These are phyloP conservation scores for Omphaloscelis lunosa DNA, from an alignment of 2,888 invertebrate species.

Conservation along the genomic window DNA sequence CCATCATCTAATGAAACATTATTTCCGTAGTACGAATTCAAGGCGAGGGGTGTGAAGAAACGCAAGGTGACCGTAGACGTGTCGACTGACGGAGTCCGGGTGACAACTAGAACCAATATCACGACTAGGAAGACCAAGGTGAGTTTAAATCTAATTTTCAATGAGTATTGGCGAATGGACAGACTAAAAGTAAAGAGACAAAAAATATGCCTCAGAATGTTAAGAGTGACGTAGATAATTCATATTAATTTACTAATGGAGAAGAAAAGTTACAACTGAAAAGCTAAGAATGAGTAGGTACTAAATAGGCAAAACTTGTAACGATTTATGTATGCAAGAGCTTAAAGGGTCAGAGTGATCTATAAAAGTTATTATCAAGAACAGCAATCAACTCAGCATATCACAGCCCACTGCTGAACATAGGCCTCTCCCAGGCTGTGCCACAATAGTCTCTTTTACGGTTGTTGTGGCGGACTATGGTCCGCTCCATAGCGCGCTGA, in stretches of 20 bases:
- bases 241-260: background rate
- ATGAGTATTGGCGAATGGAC: background rate
- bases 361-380: background rate
- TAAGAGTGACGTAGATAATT: too few species aligned
- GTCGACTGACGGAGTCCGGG: conserved; percentile 98
- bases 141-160: conserved; percentile 29
- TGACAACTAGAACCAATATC: conserved; percentile 95
- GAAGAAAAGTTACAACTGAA: background rate
- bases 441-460: too few species aligned
- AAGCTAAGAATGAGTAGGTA: conserved; percentile 9
- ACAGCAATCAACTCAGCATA: background rate
- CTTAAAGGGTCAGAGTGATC: background rate
- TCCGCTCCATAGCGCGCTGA: background rate
- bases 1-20: conserved; percentile 26
- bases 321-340: background rate
- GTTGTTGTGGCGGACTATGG: too few species aligned
- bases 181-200: background rate
- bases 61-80: conserved; percentile 98
- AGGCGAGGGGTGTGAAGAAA: conserved; percentile 99
- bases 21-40: conserved; percentile 97
- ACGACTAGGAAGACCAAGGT: conserved; percentile 81
- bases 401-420: background rate
- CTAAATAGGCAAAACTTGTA: background rate
- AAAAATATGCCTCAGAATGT: background rate
- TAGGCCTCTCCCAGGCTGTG: background rate